Evolutionary conservation across 2,113 vertebrate species (phyloP).

Genomic region (Crypturellus undulatus): DNA sequence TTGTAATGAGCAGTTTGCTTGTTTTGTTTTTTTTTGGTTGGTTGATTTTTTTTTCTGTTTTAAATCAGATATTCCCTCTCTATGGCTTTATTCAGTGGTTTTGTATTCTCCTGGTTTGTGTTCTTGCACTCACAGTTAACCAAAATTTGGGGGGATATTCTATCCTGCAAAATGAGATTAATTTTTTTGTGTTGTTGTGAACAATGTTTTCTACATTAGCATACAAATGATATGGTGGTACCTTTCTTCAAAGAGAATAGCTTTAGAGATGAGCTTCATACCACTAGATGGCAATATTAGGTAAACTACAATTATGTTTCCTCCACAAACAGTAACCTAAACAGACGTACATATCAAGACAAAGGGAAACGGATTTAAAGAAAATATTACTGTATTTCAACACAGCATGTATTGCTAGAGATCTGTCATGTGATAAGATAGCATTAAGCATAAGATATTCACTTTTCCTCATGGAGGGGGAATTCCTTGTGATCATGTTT

Average conservation of each 20-base stretch:
- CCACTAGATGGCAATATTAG: constrained; percentile 69
- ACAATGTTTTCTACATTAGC: background rate
- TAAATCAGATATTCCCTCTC: background rate
- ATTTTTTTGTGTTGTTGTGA: background rate
- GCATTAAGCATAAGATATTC: background rate
- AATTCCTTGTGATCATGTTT: background rate
- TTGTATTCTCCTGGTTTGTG: background rate
- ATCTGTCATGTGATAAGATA: background rate
- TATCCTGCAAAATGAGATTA: background rate
- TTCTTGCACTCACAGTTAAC: background rate
- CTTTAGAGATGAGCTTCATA: background rate
- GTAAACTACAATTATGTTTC: background rate
- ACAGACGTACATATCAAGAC: background rate
- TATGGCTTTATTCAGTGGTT: background rate
- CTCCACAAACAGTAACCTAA: background rate
- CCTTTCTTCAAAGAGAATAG: background rate
- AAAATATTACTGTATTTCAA: background rate
- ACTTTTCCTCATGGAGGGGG: background rate
- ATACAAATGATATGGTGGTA: background rate
- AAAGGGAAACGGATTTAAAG: background rate
- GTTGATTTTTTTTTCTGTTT: background rate
- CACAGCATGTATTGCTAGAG: background rate
- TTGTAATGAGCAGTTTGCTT: background rate
- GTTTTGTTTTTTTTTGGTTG: background rate
- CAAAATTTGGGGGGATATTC: background rate